phyloP scores from a whole-genome alignment of 2,797 vertebrate genomes.

The Enteromius mattozi region DNA sequence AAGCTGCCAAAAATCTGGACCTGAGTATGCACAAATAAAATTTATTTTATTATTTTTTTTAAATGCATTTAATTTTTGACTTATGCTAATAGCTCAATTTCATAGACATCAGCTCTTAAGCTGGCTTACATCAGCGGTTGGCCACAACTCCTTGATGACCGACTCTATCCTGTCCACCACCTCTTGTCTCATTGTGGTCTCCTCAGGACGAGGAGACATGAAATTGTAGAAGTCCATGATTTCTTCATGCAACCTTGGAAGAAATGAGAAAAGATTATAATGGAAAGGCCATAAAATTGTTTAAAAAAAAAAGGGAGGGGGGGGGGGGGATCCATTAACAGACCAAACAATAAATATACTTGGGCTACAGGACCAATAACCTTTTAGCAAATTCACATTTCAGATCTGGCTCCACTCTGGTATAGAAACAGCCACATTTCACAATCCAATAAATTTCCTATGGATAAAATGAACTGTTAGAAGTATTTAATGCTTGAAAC shows the following conservation, averaged over 20 bases:
- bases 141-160: conserved; percentile 97
- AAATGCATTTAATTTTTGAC: no score
- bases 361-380: not conserved
- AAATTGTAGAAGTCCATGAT: conserved; percentile 98
- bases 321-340: no score
- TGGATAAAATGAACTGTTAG: not conserved
- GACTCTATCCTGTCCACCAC: conserved; percentile 94
- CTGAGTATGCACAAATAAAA: no score
- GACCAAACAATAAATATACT: not conserved
- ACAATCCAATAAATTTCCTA: not conserved
- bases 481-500: conserved; percentile 3
- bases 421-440: not conserved
- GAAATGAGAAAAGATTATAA: conserved; percentile 9
- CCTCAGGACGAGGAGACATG: conserved; percentile 95
- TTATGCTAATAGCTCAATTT: not conserved
- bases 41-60: no score
- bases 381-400: not conserved
- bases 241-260: conserved; percentile 91
- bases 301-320: no score
- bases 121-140: conserved; percentile 89
- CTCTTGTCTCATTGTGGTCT: conserved; percentile 96
- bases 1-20: conserved; percentile 99
- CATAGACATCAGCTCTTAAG: not conserved
- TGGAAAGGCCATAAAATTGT: no score
- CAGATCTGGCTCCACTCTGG: not conserved